Conservation (phyloP, 2,888 invertebrate species). For the Lydus trimaculatus region DNA sequence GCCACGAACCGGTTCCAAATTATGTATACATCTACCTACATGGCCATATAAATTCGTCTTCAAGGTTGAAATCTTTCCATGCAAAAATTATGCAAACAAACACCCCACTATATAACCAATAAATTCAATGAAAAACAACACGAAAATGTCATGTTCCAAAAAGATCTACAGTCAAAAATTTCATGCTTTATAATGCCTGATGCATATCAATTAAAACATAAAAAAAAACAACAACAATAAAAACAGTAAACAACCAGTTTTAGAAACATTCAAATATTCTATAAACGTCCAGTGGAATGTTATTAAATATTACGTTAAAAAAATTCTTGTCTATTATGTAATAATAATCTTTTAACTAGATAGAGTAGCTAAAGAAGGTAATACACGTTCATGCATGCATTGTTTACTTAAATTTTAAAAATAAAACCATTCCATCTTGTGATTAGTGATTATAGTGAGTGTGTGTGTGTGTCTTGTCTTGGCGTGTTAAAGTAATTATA, state of each 20-base stretch:
- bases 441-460: too few species aligned
- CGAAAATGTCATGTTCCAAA: conserved; percentile 7
- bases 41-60: conserved; percentile 23
- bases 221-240: too few species aligned
- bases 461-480: background rate
- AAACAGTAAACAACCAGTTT: background rate
- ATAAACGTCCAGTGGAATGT: background rate
- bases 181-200: background rate
- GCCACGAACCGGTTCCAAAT: conserved; percentile 26
- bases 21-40: background rate
- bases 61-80: conserved; percentile 29
- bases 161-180: background rate
- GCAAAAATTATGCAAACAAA: conserved; percentile 31
- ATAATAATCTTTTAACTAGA: background rate
- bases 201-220: conserved; percentile 2
- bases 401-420: too few species aligned
- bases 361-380: background rate
- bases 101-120: conserved; percentile 15
- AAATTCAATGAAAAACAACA: conserved; percentile 14
- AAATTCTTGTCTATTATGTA: background rate
- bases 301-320: background rate
- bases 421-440: too few species aligned
- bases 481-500: conserved; percentile 43
- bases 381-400: background rate
- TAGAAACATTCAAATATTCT: conserved; percentile 1